Conservation (phyloP, 2,113 vertebrate genomes). For the Cochlearius cochlearius region DNA sequence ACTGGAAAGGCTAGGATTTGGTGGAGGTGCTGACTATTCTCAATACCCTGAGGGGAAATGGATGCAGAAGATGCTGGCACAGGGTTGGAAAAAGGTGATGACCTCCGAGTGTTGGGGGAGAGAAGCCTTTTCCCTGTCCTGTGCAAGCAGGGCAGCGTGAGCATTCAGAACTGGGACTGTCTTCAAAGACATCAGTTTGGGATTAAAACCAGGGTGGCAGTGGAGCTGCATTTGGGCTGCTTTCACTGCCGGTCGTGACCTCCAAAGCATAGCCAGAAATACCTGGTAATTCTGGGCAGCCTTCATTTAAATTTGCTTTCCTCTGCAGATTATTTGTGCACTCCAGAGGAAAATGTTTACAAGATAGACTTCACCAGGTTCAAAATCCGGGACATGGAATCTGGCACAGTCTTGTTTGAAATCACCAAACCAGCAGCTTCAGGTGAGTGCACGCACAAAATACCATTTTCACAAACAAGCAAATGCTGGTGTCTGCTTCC, state of each 20-base stretch:
- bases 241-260: not conserved
- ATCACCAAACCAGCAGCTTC: slow-evolving; percentile 92
- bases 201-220: not conserved
- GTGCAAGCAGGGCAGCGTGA: not conserved
- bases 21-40: not conserved
- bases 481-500: not conserved
- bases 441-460: slow-evolving; percentile 72
- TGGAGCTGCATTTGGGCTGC: not conserved
- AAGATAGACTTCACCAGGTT: slow-evolving; percentile 98
- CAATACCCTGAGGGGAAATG: not conserved
- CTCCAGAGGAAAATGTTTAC: slow-evolving; percentile 94
- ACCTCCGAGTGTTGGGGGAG: not conserved
- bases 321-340: slow-evolving; percentile 90
- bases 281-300: not conserved
- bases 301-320: not conserved
- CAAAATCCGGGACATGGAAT: slow-evolving; percentile 99
- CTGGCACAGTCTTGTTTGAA: slow-evolving; percentile 94
- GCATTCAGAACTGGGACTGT: not conserved
- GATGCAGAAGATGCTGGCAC: not conserved
- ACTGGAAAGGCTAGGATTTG: not conserved
- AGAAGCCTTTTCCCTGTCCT: not conserved
- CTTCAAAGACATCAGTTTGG: not conserved
- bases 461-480: not conserved
- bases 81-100: not conserved
- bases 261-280: not conserved